Conservation (phyloP, 2,888 invertebrate species). For the Helobdella robusta region DNA sequence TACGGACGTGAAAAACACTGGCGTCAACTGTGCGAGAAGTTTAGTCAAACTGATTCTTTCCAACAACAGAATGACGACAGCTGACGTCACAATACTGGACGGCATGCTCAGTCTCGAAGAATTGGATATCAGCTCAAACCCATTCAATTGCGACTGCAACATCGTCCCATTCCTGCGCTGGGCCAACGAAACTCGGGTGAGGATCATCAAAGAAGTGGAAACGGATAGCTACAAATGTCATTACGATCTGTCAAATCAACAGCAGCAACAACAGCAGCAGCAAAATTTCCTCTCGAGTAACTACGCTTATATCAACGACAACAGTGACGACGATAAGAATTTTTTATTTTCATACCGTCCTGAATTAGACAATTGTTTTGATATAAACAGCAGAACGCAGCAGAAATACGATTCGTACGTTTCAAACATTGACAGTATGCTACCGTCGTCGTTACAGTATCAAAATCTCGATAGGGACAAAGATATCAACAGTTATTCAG, state of each 20-base stretch:
- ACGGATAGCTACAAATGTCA: conserved; percentile 24
- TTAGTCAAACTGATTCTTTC: conserved; percentile 33
- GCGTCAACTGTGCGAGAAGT: conserved; percentile 26
- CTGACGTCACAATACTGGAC: conserved; percentile 29
- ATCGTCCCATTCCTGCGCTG: conserved; percentile 33
- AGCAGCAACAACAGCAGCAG: background rate
- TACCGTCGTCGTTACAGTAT: background rate
- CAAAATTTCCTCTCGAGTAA: background rate
- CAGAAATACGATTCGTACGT: background rate
- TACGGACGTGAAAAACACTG: conserved; percentile 23
- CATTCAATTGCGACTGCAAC: conserved; percentile 33
- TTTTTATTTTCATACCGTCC: conserved; percentile 28
- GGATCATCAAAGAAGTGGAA: conserved; percentile 26
- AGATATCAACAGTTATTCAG: background rate
- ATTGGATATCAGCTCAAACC: conserved; percentile 34
- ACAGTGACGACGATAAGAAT: too few relatives aligned
- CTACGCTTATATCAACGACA: conserved; percentile 24
- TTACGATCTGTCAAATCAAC: too few relatives aligned
- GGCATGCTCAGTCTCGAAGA: conserved; percentile 33
- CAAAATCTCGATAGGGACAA: background rate
- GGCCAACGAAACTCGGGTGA: conserved; percentile 33
- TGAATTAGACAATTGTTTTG: conserved; percentile 19
- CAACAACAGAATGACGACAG: conserved; percentile 28
- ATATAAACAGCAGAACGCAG: background rate
- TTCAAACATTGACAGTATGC: background rate